Conservation (phyloP, 1,140 invertebrate species). For the Anastatus disparis region DNA sequence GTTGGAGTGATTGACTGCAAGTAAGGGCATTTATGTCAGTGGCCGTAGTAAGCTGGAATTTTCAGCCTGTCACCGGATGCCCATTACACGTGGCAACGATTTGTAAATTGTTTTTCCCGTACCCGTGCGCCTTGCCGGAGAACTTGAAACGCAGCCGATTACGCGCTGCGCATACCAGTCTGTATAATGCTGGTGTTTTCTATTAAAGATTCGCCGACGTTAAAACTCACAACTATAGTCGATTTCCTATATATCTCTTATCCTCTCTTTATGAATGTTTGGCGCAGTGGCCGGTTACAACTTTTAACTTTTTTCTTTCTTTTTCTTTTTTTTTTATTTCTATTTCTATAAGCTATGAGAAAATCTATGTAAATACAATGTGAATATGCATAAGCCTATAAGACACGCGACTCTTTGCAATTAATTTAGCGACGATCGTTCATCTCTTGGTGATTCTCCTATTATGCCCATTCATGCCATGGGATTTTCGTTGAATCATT, state of each 20-base stretch:
- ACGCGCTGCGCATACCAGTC: neutral
- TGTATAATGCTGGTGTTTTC: too few relatives aligned
- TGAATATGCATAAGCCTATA: neutral
- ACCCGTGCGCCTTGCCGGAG: too few relatives aligned
- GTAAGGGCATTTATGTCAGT: neutral
- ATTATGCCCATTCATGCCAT: constrained; percentile 48
- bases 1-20: constrained; percentile 3
- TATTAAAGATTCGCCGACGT: too few relatives aligned
- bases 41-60: too few relatives aligned
- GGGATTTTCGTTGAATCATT: constrained; percentile 44
- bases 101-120: constrained; percentile 9
- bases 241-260: neutral
- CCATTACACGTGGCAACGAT: constrained; percentile 23
- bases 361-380: too few relatives aligned
- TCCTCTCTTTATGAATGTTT: neutral
- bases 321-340: too few relatives aligned
- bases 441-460: constrained; percentile 5
- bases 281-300: too few relatives aligned
- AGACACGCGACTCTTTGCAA: neutral
- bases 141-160: neutral
- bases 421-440: constrained; percentile 9
- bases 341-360: too few relatives aligned
- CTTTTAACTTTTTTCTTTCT: too few relatives aligned
- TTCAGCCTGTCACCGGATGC: constrained; percentile 7
- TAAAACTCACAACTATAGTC: too few relatives aligned